phyloP scores from a whole-genome alignment of 2,888 invertebrate genomes.

The Unio pictorum region DNA sequence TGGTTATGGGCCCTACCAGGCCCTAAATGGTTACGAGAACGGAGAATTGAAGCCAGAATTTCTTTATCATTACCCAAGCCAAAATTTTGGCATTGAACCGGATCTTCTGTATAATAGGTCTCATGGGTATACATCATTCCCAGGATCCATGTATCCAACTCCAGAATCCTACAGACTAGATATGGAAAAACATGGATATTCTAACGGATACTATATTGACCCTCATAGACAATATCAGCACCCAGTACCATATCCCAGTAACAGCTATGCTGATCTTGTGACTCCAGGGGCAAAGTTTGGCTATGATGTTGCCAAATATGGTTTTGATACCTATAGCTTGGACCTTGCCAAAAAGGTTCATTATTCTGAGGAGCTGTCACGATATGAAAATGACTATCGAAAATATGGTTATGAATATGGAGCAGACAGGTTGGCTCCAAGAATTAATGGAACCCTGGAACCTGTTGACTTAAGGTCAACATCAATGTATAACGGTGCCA shows the following conservation, averaged over 20 bases:
- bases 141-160: slow-evolving; percentile 49
- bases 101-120: slow-evolving; percentile 57
- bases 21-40: slow-evolving; percentile 58
- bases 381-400: slow-evolving; percentile 56
- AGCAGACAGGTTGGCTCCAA: slow-evolving; percentile 46
- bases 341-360: slow-evolving; percentile 66
- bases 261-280: slow-evolving; percentile 66
- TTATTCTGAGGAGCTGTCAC: slow-evolving; percentile 59
- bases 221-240: slow-evolving; percentile 65
- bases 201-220: slow-evolving; percentile 67
- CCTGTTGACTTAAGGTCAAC: slow-evolving; percentile 59
- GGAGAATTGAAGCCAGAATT: slow-evolving; percentile 64
- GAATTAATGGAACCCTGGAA: slow-evolving; percentile 60
- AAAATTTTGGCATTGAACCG: slow-evolving; percentile 59
- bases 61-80: slow-evolving; percentile 61
- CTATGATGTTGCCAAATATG: slow-evolving; percentile 64
- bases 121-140: slow-evolving; percentile 56
- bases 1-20: slow-evolving; percentile 56
- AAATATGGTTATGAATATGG: slow-evolving; percentile 60
- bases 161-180: slow-evolving; percentile 60
- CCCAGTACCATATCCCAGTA: slow-evolving; percentile 62
- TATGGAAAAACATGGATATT: slow-evolving; percentile 60
- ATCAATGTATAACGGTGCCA: slow-evolving; percentile 49
- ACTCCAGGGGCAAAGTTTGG: slow-evolving; percentile 62
- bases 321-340: slow-evolving; percentile 63